Evolutionary conservation across 2,888 invertebrate species (phyloP), one percentile per base, ranked within the genome.

Genomic region (Microdon myrmicae): DNA sequence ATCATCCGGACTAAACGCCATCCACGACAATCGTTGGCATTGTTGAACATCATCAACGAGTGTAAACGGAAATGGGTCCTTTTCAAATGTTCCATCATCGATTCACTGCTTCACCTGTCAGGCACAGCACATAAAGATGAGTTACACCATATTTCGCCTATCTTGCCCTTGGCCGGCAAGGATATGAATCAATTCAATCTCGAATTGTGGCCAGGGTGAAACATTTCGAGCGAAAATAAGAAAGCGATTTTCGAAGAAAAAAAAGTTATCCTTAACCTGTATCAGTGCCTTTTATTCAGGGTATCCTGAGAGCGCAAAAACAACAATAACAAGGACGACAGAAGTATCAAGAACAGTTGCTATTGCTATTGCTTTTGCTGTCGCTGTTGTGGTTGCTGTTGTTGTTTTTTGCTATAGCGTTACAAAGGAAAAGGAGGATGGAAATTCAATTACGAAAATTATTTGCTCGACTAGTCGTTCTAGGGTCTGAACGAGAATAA

Each of bases 391-490:
- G 23, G 22, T 2, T 29, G 13, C 22, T 43, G 22, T 32, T n/a
- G 13, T 19, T 35, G 9, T 32, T 32, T 9, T 25, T 14, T 31
- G 35, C 29, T 28, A 28, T 20, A 32, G 49, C 47, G 34, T 47
- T 48, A 55, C 53, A 58, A 60, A 45, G 48, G 39, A 58, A 67
- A 67, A 67, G 56, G 47, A 67, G 53, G 58, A 67, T 68, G 58
- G 69, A 68, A 70, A 70, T 70, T 69, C 69, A 70, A 70, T 70
- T 70, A 70, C 69, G 67, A 67, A 70, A 70, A 70, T 70, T 68
- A 70, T 70, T 70, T 70, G 70, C 69, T 70, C 67, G 70, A 68
- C 68, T 69, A 59, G 67, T 61, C 58, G 67, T 55, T 66, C 37
- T 6, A 17, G 31, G 28, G 31, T 16, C 12, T 16, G 34, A 26